Conservation (phyloP, 1,140 invertebrate species). For the Rhysida immarginata region DNA sequence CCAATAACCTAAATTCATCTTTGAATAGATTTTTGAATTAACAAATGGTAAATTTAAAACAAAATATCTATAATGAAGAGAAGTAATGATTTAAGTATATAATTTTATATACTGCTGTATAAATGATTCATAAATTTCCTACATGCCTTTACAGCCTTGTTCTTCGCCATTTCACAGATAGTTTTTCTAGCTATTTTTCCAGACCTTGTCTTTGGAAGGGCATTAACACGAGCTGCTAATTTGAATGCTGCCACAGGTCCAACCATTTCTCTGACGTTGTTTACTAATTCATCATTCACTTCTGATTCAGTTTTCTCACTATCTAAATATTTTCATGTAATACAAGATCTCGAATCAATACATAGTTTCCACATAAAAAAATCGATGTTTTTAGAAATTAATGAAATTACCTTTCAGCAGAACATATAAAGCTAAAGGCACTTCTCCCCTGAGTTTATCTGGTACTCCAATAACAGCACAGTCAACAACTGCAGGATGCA, state of each 20-base stretch:
- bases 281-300: conserved; percentile 50
- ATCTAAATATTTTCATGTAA: background rate
- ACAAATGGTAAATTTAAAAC: background rate
- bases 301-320: conserved; percentile 34
- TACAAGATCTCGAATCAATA: conserved; percentile 1
- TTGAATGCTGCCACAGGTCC: conserved; percentile 80
- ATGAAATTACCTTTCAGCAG: conserved; percentile 37
- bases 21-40: background rate
- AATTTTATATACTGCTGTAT: no score
- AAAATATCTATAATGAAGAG: no score
- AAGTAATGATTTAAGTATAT: no score
- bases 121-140: background rate
- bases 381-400: conserved; percentile 8
- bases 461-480: conserved; percentile 75
- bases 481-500: conserved; percentile 64
- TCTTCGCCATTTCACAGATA: conserved; percentile 62
- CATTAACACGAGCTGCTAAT: conserved; percentile 52
- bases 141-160: conserved; percentile 51
- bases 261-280: conserved; percentile 36
- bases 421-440: conserved; percentile 74
- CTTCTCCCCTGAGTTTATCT: conserved; percentile 72
- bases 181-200: conserved; percentile 73
- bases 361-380: background rate
- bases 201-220: conserved; percentile 58
- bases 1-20: background rate